Base-by-base conservation (phyloP, 2,888 invertebrate genomes). In the Mythimna albipuncta region DNA sequence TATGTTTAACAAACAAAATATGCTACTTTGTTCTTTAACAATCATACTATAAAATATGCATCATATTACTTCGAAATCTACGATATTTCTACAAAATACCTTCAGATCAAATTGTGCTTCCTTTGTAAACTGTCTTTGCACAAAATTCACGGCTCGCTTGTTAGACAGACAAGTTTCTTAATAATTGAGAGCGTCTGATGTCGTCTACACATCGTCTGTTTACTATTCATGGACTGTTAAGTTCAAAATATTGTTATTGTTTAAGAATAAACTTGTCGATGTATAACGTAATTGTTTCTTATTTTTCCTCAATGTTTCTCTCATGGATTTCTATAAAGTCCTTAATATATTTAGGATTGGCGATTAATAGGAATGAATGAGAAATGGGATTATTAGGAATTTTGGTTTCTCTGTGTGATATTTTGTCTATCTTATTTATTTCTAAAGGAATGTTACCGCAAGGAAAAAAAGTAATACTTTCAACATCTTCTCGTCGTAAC, bases 121-220 rank as follows among this genome's bases (percentile, higher is more conserved):
- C 64, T 76, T 81, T 76, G 69, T 47, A 50, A 64, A 57, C 35
- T 64, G 21, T 76, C 26, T 59, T 44, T 19, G 47, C n/a, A 6
- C 21, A 38, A 1, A 55, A 19, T 68, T 68, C 64, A 76, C 55
- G 55, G 52, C 4, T 67, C 50, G 26, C 4, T 81, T 61, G 44
- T 26, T 32, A 59, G 26, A 41, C 6, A 41, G 44, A 32, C 50
- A 76, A 35, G 44, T 64, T 76, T 66, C 47, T 21, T 81, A 76
- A 61, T 32, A 59, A 77, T 41, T 3, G 9, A 0, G 4, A 55
- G 55, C 32, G 47, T 41, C 47, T 59, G 35, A 11, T 38, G 19
- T 52, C 21, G 59, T 74, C 13, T 57, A 19, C 47, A 4, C 65
- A 32, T 11, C n/a, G 9, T 47, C 19, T 79, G 50, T 71, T 57